Conservation (phyloP, 2,113 vertebrate species). For the Eretmochelys imbricata region DNA sequence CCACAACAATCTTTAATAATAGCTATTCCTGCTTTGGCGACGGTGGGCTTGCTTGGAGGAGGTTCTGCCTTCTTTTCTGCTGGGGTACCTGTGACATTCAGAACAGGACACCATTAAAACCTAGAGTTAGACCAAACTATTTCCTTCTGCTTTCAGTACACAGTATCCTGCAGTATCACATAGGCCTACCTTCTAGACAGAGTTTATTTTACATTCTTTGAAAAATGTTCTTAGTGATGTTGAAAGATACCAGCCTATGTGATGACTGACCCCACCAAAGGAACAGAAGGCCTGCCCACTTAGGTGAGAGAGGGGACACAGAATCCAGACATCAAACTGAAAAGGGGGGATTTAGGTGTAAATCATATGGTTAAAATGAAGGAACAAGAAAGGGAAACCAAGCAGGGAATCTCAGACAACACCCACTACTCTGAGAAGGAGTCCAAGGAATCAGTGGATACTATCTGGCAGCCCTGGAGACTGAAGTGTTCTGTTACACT, state of each 20-base stretch:
- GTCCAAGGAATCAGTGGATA: neutral
- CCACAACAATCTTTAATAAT: slow-evolving; percentile 98
- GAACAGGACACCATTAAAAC: slow-evolving; percentile 31
- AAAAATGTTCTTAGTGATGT: neutral
- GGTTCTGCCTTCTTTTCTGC: slow-evolving; percentile 90
- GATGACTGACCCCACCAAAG: neutral
- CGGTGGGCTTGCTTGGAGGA: slow-evolving; percentile 91
- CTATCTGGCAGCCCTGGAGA: neutral
- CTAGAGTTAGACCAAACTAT: neutral
- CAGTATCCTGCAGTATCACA: neutral
- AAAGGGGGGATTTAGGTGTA: neutral
- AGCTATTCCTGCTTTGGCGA: slow-evolving; percentile 91
- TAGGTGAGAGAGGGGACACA: neutral
- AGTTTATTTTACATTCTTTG: neutral
- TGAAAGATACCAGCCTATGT: rapidly evolving
- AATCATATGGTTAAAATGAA: neutral
- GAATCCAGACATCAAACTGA: neutral
- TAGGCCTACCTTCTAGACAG: neutral
- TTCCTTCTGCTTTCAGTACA: neutral
- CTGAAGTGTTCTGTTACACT: neutral
- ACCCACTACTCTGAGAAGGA: neutral
- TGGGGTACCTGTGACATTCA: slow-evolving; percentile 81
- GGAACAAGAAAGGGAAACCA: neutral
- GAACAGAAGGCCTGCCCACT: neutral
- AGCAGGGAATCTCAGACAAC: neutral